These are phyloP conservation scores for Leptodactylus fuscus DNA, from an alignment of 2,113 vertebrate genomes.

Conservation along the genomic window DNA sequence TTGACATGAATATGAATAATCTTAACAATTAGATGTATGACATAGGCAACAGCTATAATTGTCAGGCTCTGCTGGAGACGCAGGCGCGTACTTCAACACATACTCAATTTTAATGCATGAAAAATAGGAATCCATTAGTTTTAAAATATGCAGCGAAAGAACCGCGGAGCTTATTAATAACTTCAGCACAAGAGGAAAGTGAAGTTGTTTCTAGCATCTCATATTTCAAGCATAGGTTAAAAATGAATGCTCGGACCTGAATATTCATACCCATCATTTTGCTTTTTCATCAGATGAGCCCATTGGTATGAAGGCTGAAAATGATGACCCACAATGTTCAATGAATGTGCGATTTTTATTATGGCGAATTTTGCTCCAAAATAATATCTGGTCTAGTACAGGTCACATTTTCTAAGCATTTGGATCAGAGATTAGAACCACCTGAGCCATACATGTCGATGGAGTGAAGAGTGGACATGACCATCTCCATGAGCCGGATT, in stretches of 20 bases:
- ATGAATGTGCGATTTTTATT: too few species aligned
- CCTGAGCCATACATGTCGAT: too few species aligned
- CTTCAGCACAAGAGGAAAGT: background rate
- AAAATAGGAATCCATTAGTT: background rate
- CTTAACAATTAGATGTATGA: background rate
- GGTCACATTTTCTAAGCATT: too few species aligned
- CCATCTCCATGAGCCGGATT: too few species aligned
- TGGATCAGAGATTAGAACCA: too few species aligned
- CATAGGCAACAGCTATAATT: background rate
- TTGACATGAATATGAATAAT: background rate
- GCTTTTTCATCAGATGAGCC: background rate
- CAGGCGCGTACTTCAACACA: background rate
- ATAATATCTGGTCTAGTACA: too few species aligned
- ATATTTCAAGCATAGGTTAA: background rate
- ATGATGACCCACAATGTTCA: too few species aligned
- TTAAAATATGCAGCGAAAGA: slow-evolving; percentile 2
- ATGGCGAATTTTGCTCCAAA: too few species aligned
- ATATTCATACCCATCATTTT: background rate
- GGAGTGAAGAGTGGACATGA: too few species aligned
- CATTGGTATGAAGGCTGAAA: background rate
- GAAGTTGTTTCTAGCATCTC: background rate
- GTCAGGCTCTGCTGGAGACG: background rate
- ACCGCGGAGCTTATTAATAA: background rate
- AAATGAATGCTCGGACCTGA: background rate
- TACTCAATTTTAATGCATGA: background rate